phyloP scores from a whole-genome alignment of 1,140 invertebrate genomes.

The Odontomachus brunneus region DNA sequence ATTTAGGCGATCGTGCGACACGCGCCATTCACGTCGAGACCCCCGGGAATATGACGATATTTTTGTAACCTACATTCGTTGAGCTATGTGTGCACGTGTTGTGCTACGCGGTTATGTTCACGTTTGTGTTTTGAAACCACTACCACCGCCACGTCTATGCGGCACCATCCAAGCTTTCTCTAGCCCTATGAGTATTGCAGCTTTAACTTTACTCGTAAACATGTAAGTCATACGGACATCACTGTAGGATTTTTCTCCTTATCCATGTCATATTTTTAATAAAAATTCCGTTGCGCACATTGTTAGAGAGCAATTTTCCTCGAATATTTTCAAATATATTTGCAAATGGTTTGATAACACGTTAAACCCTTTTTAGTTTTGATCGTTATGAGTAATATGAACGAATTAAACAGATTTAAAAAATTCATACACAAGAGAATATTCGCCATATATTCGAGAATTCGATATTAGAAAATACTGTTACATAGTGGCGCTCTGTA shows the following conservation, averaged over 20 bases:
- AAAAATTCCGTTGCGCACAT: no score
- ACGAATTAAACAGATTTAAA: neutral
- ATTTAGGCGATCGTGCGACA: neutral
- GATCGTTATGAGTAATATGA: neutral
- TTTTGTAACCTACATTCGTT: slow-evolving; percentile 48
- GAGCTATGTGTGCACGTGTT: neutral
- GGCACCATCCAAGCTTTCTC: neutral
- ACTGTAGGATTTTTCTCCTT: slow-evolving; percentile 1
- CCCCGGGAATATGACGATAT: neutral
- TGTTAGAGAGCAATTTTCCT: neutral
- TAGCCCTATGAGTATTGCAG: neutral
- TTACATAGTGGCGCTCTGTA: neutral
- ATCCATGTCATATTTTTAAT: slow-evolving; percentile 1
- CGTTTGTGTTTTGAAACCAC: slow-evolving; percentile 28
- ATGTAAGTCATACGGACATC: slow-evolving; percentile 7
- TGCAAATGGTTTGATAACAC: neutral
- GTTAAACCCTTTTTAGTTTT: neutral
- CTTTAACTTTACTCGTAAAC: slow-evolving; percentile 20
- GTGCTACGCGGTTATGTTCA: slow-evolving; percentile 16
- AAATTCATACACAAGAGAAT: neutral
- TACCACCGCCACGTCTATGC: neutral
- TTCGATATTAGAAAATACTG: neutral
- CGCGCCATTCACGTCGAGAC: neutral
- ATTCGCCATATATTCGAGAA: neutral
- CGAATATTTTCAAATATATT: neutral